Evolutionary conservation across 2,797 vertebrate genomes (phyloP).

Genomic region (Sitta carolinensis): DNA sequence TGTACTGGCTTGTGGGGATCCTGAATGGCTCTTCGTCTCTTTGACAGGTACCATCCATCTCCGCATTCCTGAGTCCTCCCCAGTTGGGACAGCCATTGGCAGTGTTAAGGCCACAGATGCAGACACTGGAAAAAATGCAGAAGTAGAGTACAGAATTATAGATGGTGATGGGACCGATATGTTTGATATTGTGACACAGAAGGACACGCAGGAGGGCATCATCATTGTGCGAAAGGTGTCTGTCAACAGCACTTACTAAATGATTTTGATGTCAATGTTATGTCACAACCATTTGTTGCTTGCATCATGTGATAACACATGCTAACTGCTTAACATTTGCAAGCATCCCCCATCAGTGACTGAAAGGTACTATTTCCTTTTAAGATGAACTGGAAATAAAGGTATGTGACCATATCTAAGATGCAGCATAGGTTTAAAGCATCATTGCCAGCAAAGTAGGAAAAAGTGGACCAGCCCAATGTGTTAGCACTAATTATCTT

Average conservation of each 20-base stretch:
- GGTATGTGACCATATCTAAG: neutral
- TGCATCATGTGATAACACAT: neutral
- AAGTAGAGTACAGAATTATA: constrained; percentile 80
- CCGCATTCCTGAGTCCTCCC: constrained; percentile 77
- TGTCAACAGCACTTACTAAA: neutral
- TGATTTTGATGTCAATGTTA: neutral
- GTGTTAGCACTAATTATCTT: neutral
- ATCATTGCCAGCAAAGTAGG: neutral
- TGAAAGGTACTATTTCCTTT: neutral
- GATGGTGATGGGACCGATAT: constrained; percentile 80
- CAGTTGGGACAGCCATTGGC: constrained; percentile 78
- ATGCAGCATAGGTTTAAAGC: neutral
- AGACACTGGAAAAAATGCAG: constrained; percentile 81
- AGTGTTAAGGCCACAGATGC: constrained; percentile 81
- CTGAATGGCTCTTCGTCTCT: neutral
- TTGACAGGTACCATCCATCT: constrained; percentile 78
- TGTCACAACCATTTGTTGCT: neutral
- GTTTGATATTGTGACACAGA: constrained; percentile 81
- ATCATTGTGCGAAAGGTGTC: constrained; percentile 80
- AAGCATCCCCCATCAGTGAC: neutral
- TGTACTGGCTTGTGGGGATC: neutral
- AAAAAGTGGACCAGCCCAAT: neutral
- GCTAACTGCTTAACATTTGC: neutral
- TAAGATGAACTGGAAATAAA: neutral
- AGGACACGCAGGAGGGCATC: constrained; percentile 80